Conservation (phyloP, 2,113 vertebrate genomes). For the Clarias magur region DNA sequence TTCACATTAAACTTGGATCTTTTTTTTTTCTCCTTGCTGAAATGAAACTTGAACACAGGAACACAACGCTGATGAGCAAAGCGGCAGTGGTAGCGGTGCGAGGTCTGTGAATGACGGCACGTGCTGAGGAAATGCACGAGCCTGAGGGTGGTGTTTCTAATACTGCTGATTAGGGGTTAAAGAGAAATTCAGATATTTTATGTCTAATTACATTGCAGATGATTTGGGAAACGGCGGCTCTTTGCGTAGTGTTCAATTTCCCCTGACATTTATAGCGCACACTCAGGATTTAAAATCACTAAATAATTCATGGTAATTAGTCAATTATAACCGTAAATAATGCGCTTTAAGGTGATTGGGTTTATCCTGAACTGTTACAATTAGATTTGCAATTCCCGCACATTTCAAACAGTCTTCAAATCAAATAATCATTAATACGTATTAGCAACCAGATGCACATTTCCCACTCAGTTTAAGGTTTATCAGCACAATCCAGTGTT, state of each 20-base stretch:
- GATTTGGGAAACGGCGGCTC: too few species aligned
- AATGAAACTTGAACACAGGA: slow-evolving; percentile 2
- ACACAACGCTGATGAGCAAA: neutral
- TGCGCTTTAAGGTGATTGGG: neutral
- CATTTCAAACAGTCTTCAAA: too few species aligned
- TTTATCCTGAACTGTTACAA: neutral
- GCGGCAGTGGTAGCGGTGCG: neutral
- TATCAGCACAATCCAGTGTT: too few species aligned
- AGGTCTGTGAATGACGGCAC: slow-evolving; percentile 9
- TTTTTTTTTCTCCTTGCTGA: neutral
- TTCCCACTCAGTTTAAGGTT: too few species aligned
- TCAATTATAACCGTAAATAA: neutral
- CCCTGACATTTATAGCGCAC: too few species aligned
- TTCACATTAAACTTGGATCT: slow-evolving; percentile 30
- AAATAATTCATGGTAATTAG: neutral
- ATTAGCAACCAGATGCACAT: too few species aligned
- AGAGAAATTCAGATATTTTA: neutral
- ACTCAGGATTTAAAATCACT: neutral
- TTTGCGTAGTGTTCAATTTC: too few species aligned
- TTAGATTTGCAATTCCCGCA: too few species aligned
- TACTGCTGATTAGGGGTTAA: neutral
- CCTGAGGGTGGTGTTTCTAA: neutral
- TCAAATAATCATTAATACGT: too few species aligned
- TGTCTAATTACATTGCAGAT: too few species aligned
- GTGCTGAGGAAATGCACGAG: neutral